phyloP scores from a whole-genome alignment of 2,888 invertebrate species.

The Camptogramma bilineatum region DNA sequence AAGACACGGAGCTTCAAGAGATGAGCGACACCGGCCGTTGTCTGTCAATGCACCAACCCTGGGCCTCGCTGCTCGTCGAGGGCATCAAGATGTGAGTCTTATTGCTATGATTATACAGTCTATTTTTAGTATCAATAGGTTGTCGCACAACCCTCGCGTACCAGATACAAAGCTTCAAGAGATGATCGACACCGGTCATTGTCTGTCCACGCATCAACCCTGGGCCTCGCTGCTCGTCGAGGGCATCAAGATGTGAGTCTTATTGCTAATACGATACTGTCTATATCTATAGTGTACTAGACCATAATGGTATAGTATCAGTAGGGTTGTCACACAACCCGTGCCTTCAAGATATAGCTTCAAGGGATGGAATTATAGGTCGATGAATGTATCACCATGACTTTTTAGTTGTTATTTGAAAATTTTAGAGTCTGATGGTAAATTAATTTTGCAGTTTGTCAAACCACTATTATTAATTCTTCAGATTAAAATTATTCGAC shows the following conservation, averaged over 20 bases:
- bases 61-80: constrained; percentile 95
- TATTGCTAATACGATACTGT: not conserved
- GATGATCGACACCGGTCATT: constrained; percentile 94
- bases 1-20: constrained; percentile 91
- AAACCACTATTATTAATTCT: no score
- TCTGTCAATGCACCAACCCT: constrained; percentile 98
- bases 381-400: constrained; percentile 95
- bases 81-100: constrained; percentile 94
- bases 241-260: constrained; percentile 94
- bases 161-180: constrained; percentile 92
- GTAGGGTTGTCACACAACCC: constrained; percentile 37
- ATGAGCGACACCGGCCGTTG: constrained; percentile 95
- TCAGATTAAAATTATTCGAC: not conserved
- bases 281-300: no score
- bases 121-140: not conserved
- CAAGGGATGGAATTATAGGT: constrained; percentile 94
- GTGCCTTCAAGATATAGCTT: constrained; percentile 91
- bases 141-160: constrained; percentile 70
- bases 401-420: no score
- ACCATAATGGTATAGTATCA: no score
- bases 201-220: constrained; percentile 98
- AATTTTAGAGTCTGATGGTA: no score
- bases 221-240: constrained; percentile 96
- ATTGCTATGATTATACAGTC: not conserved
- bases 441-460: no score